These are phyloP conservation scores for Colletes latitarsis DNA, from an alignment of 1,140 invertebrate species.

Conservation along the genomic window DNA sequence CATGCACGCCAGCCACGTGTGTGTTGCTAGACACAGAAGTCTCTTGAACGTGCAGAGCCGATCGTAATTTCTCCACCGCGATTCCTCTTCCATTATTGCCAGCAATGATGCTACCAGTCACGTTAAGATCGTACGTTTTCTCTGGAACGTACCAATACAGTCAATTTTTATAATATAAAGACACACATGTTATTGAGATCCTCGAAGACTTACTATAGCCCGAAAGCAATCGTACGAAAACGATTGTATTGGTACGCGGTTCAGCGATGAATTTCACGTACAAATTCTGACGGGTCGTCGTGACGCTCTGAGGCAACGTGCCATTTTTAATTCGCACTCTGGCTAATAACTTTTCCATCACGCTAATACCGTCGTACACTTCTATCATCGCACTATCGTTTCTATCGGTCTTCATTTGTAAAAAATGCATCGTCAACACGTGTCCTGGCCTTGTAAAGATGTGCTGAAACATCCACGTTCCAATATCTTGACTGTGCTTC, in stretches of 20 bases:
- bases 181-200: too few relatives aligned
- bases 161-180: not conserved
- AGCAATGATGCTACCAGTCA: conserved; percentile 91
- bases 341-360: conserved; percentile 86
- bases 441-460: conserved; percentile 90
- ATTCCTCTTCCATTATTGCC: conserved; percentile 97
- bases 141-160: conserved; percentile 75
- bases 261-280: conserved; percentile 89
- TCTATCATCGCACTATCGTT: conserved; percentile 88
- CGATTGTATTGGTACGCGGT: conserved; percentile 85
- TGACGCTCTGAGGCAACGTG: conserved; percentile 92
- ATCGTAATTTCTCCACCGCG: conserved; percentile 91
- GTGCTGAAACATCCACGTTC: conserved; percentile 73
- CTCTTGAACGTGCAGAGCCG: conserved; percentile 89
- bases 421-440: conserved; percentile 91
- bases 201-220: conserved; percentile 82
- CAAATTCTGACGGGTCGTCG: conserved; percentile 88
- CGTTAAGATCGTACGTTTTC: conserved; percentile 93
- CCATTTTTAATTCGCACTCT: conserved; percentile 87
- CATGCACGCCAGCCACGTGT: conserved; percentile 93
- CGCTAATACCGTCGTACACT: conserved; percentile 89
- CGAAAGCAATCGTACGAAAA: conserved; percentile 89
- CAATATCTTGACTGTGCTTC: not conserved
- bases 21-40: conserved; percentile 93
- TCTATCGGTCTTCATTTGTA: conserved; percentile 87